phyloP scores from a whole-genome alignment of 1,140 invertebrate species.

The Penaeus japonicus region DNA sequence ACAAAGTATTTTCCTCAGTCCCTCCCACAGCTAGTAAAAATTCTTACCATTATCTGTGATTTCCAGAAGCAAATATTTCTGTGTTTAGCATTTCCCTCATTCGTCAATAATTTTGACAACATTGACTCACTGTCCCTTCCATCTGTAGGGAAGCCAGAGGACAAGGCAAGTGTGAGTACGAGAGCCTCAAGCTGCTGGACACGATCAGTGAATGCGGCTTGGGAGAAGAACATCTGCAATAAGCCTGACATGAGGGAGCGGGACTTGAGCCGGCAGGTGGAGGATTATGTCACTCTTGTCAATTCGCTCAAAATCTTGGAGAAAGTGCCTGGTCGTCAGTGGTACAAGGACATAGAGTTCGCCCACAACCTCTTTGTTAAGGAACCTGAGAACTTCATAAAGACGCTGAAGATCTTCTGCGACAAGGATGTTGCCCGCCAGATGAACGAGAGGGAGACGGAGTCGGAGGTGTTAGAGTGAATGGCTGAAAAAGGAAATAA shows the following conservation, averaged over 20 bases:
- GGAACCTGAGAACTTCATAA: background rate
- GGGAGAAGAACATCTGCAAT: constrained; percentile 3
- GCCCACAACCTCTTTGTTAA: background rate
- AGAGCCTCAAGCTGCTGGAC: background rate
- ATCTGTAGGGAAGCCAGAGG: too few species aligned
- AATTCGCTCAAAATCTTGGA: background rate
- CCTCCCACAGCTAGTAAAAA: too few species aligned
- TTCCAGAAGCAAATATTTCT: too few species aligned
- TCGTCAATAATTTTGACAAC: too few species aligned
- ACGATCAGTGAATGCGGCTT: background rate
- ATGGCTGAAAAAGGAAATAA: background rate
- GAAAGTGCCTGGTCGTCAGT: constrained; percentile 16
- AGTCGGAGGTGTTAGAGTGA: background rate
- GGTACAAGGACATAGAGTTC: background rate
- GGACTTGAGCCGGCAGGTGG: background rate
- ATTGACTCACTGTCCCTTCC: too few species aligned
- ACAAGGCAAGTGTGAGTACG: too few species aligned
- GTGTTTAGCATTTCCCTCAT: too few species aligned
- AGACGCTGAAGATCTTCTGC: background rate
- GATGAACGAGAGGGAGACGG: constrained; percentile 21
- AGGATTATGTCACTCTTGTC: background rate
- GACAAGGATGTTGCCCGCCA: constrained; percentile 11
- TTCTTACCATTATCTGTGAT: too few species aligned
- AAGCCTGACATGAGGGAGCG: background rate
- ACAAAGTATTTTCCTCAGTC: too few species aligned